Evolutionary conservation across 1,140 invertebrate species (phyloP).

Genomic region (Aphis gossypii): DNA sequence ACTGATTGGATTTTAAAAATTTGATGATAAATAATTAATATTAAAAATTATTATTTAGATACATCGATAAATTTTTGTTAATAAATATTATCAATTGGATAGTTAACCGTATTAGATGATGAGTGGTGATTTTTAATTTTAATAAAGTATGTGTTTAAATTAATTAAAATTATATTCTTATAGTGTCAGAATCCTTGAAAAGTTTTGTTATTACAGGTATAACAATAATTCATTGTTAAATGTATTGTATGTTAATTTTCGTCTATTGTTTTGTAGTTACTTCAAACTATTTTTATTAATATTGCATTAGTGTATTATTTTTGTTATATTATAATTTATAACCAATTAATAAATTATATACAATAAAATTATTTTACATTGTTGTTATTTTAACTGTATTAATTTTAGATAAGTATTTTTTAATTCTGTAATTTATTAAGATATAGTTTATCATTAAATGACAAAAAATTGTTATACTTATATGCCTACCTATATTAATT

Average conservation of each 20-base stretch:
- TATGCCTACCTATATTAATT: too few relatives aligned
- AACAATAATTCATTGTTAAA: neutral
- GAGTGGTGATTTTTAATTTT: neutral
- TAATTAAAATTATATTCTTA: neutral
- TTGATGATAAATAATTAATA: neutral
- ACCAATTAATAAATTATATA: neutral
- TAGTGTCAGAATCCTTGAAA: neutral
- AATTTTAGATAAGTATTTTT: neutral
- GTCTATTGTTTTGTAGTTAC: neutral
- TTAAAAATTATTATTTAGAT: neutral
- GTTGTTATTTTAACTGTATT: neutral
- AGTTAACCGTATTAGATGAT: neutral
- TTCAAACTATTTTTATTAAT: neutral
- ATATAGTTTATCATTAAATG: neutral
- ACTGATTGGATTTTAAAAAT: neutral
- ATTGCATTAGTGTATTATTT: neutral
- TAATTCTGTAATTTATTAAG: neutral
- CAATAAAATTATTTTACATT: neutral
- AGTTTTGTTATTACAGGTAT: neutral
- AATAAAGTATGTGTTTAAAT: neutral
- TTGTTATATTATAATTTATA: neutral
- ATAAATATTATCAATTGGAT: neutral
- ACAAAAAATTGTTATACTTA: too few relatives aligned
- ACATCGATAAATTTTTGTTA: neutral
- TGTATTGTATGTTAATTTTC: neutral